A percentile compares a stretch with the other conserved stretches of the same genome.
These are phyloP conservation scores for Sebastes schlegelii DNA, from an alignment of 2,113 vertebrate species.

Conservation along the genomic window DNA sequence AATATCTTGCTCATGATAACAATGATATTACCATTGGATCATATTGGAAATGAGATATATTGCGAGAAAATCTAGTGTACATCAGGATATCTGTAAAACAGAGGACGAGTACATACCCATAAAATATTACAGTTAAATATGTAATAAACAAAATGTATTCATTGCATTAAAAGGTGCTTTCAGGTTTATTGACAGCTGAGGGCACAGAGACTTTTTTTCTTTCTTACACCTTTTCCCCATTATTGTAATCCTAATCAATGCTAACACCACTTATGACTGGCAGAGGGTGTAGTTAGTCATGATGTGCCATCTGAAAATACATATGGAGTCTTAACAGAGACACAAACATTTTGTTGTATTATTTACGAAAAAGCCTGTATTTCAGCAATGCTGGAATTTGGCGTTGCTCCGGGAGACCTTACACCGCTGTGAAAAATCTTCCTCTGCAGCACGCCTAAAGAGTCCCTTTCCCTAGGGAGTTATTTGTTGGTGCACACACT, in stretches of 20 bases:
- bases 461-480: constrained; percentile 4
- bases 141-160: not conserved
- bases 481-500: not conserved
- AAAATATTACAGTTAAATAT: not conserved
- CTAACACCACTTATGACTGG: not conserved
- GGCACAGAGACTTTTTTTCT: not conserved
- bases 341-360: not conserved
- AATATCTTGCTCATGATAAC: not conserved
- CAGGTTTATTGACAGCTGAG: constrained; percentile 10
- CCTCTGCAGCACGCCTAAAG: not conserved
- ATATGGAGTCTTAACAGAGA: not conserved
- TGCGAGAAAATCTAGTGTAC: not conserved
- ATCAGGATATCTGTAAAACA: not conserved
- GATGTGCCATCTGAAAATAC: constrained; percentile 21
- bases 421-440: constrained; percentile 11
- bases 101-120: not conserved
- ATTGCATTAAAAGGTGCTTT: not conserved
- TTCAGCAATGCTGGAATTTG: constrained; percentile 22
- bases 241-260: not conserved
- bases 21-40: not conserved
- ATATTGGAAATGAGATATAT: not conserved
- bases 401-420: constrained; percentile 18
- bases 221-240: not conserved
- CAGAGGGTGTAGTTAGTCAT: not conserved
- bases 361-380: not conserved